Base-by-base conservation (phyloP, 1,140 invertebrate species). In the Solen grandis region DNA sequence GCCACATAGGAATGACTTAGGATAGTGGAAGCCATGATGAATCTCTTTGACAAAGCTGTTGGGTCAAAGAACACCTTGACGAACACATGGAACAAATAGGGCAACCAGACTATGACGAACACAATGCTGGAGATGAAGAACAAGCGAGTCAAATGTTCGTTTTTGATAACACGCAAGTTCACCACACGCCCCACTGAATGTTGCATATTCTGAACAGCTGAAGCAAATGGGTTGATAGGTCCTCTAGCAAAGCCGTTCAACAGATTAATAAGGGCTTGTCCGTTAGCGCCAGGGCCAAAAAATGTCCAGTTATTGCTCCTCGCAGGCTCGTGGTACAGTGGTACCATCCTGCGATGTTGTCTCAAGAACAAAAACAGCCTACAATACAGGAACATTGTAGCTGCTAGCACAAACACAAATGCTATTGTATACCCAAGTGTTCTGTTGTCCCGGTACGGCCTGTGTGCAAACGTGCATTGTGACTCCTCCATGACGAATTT, bases 281-380 rank as follows among this genome's bases (percentile, higher is more conserved):
- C 87, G 59, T 88, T 88, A 2, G 87, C 88, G 22, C 90, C 90
- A 0, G 85, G 88, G 0, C 88, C 90, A 22, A 90, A 81, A 70
- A 91, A 91, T 5, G 87, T 86, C 89, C 90, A 91, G 70, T 87
- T 87, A 54, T 74, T 76, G 62, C 89, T 90, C 10, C 83, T 77
- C 5, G 89, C 85, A 5, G 89, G 88, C 41, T 84, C 77, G 36
- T 86, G 84, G 14, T 84, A 68, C n/a, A 91, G 46, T 1, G 89
- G 90, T 14, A 84, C 63, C 88, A 91, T 90, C 31, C 79, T 82
- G 13, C 89, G 86, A 70, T 90, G 89, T 14, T 83, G 70, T 13
- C 89, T 77, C 35, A 90, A 82, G 65, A 90, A 90, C 29, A 87
- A 25, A 57, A 90, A 88, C 62, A 91, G 84, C n/a, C 88, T 81